These are phyloP conservation scores for Sorex araneus DNA, from an alignment of 2,113 vertebrate genomes.

Conservation along the genomic window DNA sequence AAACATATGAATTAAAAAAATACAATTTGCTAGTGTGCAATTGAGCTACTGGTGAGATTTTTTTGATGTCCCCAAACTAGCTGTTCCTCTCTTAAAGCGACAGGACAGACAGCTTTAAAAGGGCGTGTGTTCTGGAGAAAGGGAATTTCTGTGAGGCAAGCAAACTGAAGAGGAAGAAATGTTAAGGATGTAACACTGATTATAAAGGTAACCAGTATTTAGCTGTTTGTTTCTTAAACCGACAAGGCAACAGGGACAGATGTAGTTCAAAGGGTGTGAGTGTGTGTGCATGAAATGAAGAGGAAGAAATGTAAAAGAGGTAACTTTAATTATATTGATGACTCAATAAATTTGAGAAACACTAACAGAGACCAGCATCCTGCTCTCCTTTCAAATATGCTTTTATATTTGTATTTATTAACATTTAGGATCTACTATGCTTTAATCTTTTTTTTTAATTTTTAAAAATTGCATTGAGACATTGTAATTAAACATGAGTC, in stretches of 20 bases:
- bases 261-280: not conserved
- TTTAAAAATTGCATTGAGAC: not conserved
- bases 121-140: no score
- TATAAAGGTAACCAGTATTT: not conserved
- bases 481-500: not conserved
- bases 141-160: no score
- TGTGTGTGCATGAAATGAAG: not conserved
- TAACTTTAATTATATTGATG: not conserved
- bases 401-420: not conserved
- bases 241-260: not conserved
- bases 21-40: no score
- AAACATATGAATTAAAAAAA: not conserved
- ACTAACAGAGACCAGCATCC: not conserved
- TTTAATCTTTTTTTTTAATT: no score
- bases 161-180: no score
- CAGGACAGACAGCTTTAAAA: no score
- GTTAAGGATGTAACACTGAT: no score
- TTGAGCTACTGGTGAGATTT: no score
- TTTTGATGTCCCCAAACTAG: no score
- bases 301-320: not conserved
- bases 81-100: no score
- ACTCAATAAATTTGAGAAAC: not conserved
- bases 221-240: accelerated
- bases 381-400: no score
- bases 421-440: not conserved